These are phyloP conservation scores for Loris lydekkerianus DNA, from an alignment of 2,797 vertebrate genomes.

Conservation along the genomic window DNA sequence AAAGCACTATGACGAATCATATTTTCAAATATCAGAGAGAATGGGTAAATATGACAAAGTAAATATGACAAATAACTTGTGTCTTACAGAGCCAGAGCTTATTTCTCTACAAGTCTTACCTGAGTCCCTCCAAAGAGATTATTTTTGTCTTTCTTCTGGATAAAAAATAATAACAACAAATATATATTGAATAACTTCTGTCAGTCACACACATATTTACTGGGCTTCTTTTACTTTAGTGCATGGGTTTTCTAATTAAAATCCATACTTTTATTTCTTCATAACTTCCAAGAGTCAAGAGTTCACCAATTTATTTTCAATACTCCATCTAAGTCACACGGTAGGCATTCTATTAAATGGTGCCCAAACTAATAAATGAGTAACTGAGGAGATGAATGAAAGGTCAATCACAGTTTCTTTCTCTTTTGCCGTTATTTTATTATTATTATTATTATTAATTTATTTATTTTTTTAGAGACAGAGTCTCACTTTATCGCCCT, in stretches of 20 bases:
- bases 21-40: conserved; percentile 35
- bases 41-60: background rate
- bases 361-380: background rate
- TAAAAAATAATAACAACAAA: background rate
- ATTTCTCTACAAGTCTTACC: background rate
- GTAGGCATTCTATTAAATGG: background rate
- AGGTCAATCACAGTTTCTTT: background rate
- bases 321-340: background rate
- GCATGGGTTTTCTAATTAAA: background rate
- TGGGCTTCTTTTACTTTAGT: background rate
- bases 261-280: background rate
- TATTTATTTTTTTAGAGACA: too few species aligned
- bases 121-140: background rate
- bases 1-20: background rate
- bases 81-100: background rate
- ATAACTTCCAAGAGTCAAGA: background rate
- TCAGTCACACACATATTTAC: background rate
- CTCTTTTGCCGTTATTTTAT: background rate
- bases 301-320: background rate
- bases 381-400: background rate
- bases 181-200: background rate
- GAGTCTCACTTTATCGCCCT: too few species aligned
- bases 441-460: too few species aligned
- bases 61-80: background rate
- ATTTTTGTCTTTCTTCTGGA: background rate